Percentiles rank a stretch among this genome's conserved stretches.
These are phyloP conservation scores for Aspidapion aeneum DNA, from an alignment of 2,888 invertebrate species.

Conservation along the genomic window DNA sequence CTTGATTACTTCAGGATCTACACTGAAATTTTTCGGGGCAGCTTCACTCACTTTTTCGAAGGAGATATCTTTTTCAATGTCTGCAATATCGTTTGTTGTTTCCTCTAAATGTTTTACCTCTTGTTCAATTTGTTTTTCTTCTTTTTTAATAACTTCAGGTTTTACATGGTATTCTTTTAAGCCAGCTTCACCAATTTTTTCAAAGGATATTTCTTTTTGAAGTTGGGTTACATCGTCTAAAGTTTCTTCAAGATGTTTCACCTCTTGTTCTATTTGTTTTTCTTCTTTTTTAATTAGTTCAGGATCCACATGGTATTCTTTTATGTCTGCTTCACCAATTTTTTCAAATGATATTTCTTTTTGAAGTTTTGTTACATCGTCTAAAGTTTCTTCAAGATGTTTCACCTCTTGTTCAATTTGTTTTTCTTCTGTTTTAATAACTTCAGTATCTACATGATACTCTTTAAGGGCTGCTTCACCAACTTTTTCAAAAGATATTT, in stretches of 20 bases:
- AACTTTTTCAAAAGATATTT: conserved; percentile 21
- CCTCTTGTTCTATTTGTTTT: conserved; percentile 9
- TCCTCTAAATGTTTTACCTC: conserved; percentile 10
- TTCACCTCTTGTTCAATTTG: conserved; percentile 10
- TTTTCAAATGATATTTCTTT: conserved; percentile 24
- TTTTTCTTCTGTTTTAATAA: conserved; percentile 16
- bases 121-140: conserved; percentile 20
- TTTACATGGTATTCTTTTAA: conserved; percentile 13
- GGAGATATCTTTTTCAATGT: conserved; percentile 1
- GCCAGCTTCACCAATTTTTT: conserved; percentile 26
- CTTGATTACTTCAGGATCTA: too few species aligned
- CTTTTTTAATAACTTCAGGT: conserved; percentile 18
- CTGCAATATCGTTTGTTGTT: background rate
- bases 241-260: conserved; percentile 24
- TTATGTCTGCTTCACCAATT: conserved; percentile 5
- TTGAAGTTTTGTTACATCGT: conserved; percentile 17
- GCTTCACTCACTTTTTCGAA: too few species aligned
- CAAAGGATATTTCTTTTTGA: conserved; percentile 26
- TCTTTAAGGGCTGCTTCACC: conserved; percentile 13
- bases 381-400: conserved; percentile 12
- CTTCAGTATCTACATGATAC: conserved; percentile 17
- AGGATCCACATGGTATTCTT: background rate
- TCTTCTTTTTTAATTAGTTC: conserved; percentile 17
- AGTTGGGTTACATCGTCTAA: conserved; percentile 21
- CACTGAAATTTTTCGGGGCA: too few species aligned